phyloP scores from a whole-genome alignment of 2,113 vertebrate species.

The Chaenogobius annularis region DNA sequence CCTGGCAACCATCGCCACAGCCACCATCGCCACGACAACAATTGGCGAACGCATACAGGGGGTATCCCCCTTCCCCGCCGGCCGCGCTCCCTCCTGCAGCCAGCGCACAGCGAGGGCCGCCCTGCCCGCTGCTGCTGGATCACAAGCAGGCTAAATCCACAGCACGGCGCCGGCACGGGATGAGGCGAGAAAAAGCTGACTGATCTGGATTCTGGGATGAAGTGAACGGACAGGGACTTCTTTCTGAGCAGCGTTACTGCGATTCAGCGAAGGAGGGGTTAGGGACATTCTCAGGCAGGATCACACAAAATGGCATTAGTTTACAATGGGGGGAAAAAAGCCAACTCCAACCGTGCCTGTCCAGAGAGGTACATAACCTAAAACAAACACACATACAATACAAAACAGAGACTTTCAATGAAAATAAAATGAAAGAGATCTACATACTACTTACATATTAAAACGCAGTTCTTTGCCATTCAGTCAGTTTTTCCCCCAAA shows the following conservation, averaged over 20 bases:
- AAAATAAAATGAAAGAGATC: background rate
- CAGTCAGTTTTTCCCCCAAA: background rate
- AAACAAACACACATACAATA: background rate
- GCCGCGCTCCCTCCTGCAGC: constrained; percentile 58
- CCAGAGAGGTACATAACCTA: background rate
- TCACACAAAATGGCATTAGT: constrained; percentile 26
- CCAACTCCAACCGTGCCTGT: background rate
- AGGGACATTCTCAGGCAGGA: constrained; percentile 14
- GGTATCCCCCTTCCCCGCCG: constrained; percentile 50
- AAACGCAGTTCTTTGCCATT: background rate
- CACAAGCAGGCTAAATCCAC: constrained; percentile 67
- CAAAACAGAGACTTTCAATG: background rate
- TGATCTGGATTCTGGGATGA: constrained; percentile 63
- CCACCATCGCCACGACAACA: constrained; percentile 75
- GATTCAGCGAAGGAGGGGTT: constrained; percentile 29
- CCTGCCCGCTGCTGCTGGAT: constrained; percentile 62
- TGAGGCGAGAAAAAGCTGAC: constrained; percentile 56
- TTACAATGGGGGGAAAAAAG: constrained; percentile 8
- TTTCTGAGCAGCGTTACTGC: constrained; percentile 40
- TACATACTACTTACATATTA: background rate
- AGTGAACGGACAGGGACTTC: constrained; percentile 55
- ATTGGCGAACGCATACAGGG: constrained; percentile 53
- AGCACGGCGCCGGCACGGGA: constrained; percentile 61
- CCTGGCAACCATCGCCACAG: constrained; percentile 69
- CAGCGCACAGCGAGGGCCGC: constrained; percentile 58